Evolutionary conservation across 2,888 invertebrate genomes (phyloP).

Genomic region (Rotaria sp.): DNA sequence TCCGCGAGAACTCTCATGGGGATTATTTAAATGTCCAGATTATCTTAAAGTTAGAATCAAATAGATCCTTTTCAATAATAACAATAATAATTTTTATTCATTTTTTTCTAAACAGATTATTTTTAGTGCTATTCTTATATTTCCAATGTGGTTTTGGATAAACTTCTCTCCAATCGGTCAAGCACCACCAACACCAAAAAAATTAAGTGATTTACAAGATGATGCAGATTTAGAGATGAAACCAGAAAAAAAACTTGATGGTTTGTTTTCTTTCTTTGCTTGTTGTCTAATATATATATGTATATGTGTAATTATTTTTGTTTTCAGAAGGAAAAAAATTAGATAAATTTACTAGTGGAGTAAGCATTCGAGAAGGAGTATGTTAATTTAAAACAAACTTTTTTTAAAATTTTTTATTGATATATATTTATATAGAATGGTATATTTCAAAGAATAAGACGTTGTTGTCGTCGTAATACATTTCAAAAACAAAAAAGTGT

Average conservation of each 20-base stretch:
- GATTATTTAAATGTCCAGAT: slow-evolving; percentile 48
- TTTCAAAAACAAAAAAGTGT: neutral
- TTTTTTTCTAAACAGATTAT: slow-evolving; percentile 45
- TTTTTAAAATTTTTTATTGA: too few relatives aligned
- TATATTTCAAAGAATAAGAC: neutral
- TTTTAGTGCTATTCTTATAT: slow-evolving; percentile 50
- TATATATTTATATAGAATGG: neutral
- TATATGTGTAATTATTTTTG: neutral
- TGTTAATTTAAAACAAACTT: neutral
- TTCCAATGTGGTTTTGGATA: slow-evolving; percentile 51
- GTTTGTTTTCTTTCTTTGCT: neutral
- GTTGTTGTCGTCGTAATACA: neutral
- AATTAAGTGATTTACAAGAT: neutral
- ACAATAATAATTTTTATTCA: neutral
- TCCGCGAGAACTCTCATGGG: slow-evolving; percentile 51
- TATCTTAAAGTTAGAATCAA: slow-evolving; percentile 49
- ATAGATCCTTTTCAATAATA: too few relatives aligned
- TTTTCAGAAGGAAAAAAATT: slow-evolving; percentile 19
- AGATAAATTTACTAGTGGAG: neutral
- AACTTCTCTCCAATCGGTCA: slow-evolving; percentile 31
- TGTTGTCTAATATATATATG: neutral
- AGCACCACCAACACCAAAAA: neutral
- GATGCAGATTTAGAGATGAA: neutral
- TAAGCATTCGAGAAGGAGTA: neutral
- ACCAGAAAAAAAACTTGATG: neutral